phyloP scores from a whole-genome alignment of 2,888 invertebrate genomes.

The Ichneumoninae sp. region DNA sequence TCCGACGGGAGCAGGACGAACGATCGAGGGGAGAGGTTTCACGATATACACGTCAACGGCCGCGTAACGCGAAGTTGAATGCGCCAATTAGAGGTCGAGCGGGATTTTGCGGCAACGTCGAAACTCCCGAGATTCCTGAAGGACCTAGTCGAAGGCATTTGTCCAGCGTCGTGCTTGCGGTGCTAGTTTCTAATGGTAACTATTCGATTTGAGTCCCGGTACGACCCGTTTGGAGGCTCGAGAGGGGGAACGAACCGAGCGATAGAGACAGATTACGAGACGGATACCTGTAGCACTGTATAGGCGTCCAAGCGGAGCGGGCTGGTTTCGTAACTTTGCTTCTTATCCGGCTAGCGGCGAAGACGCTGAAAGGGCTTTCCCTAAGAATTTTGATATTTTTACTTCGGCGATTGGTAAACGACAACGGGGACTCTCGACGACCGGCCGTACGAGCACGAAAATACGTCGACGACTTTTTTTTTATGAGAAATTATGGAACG shows the following conservation, averaged over 20 bases:
- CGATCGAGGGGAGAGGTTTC: constrained; percentile 48
- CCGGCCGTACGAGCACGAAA: too few species aligned
- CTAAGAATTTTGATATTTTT: neutral
- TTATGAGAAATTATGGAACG: too few species aligned
- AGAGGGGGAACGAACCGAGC: constrained; percentile 5
- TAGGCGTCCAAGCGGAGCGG: constrained; percentile 24
- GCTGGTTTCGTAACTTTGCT: constrained; percentile 19
- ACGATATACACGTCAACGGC: constrained; percentile 58
- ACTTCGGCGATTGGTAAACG: neutral
- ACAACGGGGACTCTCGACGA: neutral
- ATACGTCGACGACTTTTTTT: too few species aligned
- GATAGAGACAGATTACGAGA: constrained; percentile 18
- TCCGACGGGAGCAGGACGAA: constrained; percentile 45
- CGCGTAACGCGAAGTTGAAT: constrained; percentile 74
- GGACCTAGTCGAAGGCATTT: constrained; percentile 81
- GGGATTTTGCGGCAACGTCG: constrained; percentile 79
- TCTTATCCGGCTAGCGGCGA: constrained; percentile 6
- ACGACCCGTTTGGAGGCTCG: constrained; percentile 21
- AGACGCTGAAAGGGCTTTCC: constrained; percentile 8
- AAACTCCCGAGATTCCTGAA: constrained; percentile 81
- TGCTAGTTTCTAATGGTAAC: constrained; percentile 75
- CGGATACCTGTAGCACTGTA: neutral
- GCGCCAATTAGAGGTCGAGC: constrained; percentile 82
- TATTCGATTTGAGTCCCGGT: constrained; percentile 77
- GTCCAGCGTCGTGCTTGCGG: constrained; percentile 80